Evolutionary conservation across 2,888 invertebrate species (phyloP), one percentile per base, ranked within the genome.

Genomic region (Leucozona laternaria): DNA sequence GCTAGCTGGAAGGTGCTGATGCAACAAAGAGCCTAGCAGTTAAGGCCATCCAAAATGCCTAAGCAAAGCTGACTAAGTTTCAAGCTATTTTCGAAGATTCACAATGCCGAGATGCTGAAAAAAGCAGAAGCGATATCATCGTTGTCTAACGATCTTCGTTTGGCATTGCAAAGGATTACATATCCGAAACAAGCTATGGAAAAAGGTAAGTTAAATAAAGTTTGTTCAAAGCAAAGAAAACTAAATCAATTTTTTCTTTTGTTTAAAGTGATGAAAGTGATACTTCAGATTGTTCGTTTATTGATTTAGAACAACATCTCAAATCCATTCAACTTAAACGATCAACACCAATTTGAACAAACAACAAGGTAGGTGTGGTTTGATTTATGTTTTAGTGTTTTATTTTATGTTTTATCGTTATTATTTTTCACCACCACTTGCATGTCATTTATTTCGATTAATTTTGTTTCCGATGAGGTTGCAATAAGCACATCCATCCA

Each of bases 151-250:
- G 98, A 98, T 93, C 95, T 98, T 57, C 94, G 97, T 71, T 93
- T 98, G 73, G 98, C 98, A 5, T 94, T 98, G 79, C 95, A 98
- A 88, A 94, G 98, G 83, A 98, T 98, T 89, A 96, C 97, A 60
- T 98, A 98, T 91, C 93, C 99, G 88, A 98, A 98, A 91, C 96
- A 97, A 90, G 98, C 98, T 84, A 97, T 98, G 91, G 97, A 98
- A 89, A 98, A 96, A 0, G 97, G 97, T 90, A 94, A 96, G 90
- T 91, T 37, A 91, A 91, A 80, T 92, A 92, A 48, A 93, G 92
- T 92, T 92, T 75, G 85, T 40, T 71, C 50, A 20, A 0, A n/a
- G n/a, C n/a, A n/a, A n/a, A n/a, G n/a, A n/a, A n/a, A n/a, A n/a
- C n/a, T n/a, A n/a, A n/a, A n/a, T n/a, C n/a, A n/a, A n/a, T n/a